Evolutionary conservation across 2,888 invertebrate genomes (phyloP), one percentile per base, ranked within the genome.

Genomic region (Pimpla rufipes): DNA sequence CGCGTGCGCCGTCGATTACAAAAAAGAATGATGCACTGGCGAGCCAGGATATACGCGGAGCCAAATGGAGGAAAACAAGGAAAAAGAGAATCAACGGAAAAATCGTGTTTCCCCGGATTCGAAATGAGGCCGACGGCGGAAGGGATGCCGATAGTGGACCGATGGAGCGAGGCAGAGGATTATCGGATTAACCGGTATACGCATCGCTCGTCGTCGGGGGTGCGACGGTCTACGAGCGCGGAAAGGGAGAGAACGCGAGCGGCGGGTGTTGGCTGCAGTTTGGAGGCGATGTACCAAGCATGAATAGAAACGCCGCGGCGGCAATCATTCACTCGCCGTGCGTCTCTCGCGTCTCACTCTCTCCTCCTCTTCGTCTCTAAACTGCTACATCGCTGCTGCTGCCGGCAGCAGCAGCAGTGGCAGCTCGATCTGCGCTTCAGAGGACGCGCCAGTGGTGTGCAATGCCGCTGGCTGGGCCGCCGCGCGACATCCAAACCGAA

Each of bases 101-200:
- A 40, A 76, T 42, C 57, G 42, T 66, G 78, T 45, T 64, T 77
- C 57, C 67, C 21, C 23, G 79, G 67, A 84, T 85, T 80, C 42
- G 29, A 70, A 79, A 62, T 74, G 73, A 68, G 79, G 42, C 64
- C 64, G 66, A 77, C 73, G 55, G 80, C 29, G 52, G 76, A 84
- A 50, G 74, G 70, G 74, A 82, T 64, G 64, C 23, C 45, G 66
- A 66, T 66, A 45, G 66, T 42, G 21, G 21, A 21, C 42, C 68
- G 83, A 76, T 71, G 18, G 67, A 80, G 68, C 66, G 67, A 81
- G 81, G 77, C 68, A 66, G 76, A 40, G 80, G 83, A 80, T 83
- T 90, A 92, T 91, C 89, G 89, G 90, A 91, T 92, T 90, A 92
- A 89, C 87, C 89, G 88, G 86, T n/a, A 5, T 87, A 88, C 89